Evolutionary conservation across 1,140 invertebrate genomes (phyloP).

Genomic region (Oedothorax gibbosus): DNA sequence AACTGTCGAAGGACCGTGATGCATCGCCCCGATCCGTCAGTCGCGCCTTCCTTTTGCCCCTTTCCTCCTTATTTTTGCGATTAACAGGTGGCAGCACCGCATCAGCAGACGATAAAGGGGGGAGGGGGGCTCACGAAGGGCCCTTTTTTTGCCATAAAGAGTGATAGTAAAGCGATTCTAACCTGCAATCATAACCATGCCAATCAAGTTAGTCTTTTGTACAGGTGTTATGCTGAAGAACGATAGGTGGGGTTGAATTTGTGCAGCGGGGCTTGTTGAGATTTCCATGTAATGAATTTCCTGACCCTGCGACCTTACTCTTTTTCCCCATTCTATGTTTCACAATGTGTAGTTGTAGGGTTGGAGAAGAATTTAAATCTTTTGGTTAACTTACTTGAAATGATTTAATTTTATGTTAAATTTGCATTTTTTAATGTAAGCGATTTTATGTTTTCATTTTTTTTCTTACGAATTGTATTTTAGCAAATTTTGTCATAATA

Average conservation of each 20-base stretch:
- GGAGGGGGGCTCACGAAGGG: background rate
- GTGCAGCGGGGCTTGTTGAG: too few species aligned
- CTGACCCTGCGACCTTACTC: too few species aligned
- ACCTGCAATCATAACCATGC: conserved; percentile 36
- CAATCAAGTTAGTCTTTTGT: background rate
- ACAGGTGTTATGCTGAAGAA: background rate
- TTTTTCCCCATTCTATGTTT: too few species aligned
- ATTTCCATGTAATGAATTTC: too few species aligned
- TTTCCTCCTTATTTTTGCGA: conserved; percentile 40
- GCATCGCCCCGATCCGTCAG: conserved; percentile 34
- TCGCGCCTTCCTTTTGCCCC: conserved; percentile 5
- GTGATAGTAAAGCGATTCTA: conserved; percentile 33
- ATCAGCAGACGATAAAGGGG: conserved; percentile 29
- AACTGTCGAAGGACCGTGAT: conserved; percentile 44
- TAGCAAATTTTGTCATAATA: too few species aligned
- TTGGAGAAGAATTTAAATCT: too few species aligned
- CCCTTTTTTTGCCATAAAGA: conserved; percentile 14
- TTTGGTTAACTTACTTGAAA: too few species aligned
- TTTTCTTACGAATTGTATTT: too few species aligned
- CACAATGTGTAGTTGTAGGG: too few species aligned
- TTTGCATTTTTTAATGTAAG: too few species aligned
- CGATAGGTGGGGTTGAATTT: background rate
- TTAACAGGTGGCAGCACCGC: conserved; percentile 59
- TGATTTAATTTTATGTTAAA: too few species aligned
- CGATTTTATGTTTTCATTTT: too few species aligned